A percentile compares a stretch with the other conserved stretches of the same genome.
Evolutionary conservation across 2,888 invertebrate genomes (phyloP).

Genomic region (Apantesis nais): DNA sequence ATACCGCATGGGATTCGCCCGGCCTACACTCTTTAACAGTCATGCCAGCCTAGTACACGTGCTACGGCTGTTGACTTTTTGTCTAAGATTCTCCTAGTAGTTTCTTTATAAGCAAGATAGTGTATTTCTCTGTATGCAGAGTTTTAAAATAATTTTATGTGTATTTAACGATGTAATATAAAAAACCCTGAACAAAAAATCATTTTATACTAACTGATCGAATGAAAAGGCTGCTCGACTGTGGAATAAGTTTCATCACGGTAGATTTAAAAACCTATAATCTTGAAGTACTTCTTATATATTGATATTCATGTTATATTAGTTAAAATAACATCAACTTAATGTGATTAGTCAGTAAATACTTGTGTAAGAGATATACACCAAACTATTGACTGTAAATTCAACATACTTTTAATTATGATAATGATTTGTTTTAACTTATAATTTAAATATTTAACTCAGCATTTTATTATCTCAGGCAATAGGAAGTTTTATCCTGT

Average conservation of each 20-base stretch:
- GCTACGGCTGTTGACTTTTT: conserved; percentile 41
- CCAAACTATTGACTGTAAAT: too few species aligned
- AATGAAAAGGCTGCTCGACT: neutral
- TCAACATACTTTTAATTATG: too few species aligned
- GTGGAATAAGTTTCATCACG: neutral
- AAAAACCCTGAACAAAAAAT: too few species aligned
- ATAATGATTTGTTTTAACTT: too few species aligned
- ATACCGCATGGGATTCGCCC: conserved; percentile 66
- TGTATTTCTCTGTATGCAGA: neutral
- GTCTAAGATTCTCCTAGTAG: conserved; percentile 35
- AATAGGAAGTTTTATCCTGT: too few species aligned
- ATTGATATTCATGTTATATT: too few species aligned
- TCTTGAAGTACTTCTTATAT: neutral
- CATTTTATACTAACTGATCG: too few species aligned
- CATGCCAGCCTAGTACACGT: conserved; percentile 62
- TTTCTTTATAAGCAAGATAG: conserved; percentile 30
- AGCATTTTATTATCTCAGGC: too few species aligned
- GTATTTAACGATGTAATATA: neutral
- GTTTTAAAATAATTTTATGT: neutral
- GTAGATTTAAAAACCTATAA: neutral
- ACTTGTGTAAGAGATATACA: too few species aligned
- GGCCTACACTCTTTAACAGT: conserved; percentile 68
- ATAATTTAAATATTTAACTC: too few species aligned
- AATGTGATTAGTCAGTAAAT: too few species aligned
- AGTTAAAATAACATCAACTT: too few species aligned